These are phyloP conservation scores for Galemys pyrenaicus DNA, from an alignment of 2,113 vertebrate genomes.

Conservation along the genomic window DNA sequence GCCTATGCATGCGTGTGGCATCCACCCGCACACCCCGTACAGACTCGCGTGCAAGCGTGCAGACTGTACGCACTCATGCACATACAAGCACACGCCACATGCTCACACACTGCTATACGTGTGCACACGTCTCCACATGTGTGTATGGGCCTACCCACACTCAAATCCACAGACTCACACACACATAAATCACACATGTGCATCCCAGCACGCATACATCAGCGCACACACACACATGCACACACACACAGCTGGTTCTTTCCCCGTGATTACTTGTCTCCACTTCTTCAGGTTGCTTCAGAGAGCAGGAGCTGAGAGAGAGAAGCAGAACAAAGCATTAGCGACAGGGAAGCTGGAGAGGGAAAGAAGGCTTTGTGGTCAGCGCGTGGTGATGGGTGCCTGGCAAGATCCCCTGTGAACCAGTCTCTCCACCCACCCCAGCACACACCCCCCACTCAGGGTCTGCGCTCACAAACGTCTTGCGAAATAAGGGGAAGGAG, in stretches of 20 bases:
- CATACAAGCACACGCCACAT: neutral
- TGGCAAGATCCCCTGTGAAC: neutral
- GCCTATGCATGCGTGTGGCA: neutral
- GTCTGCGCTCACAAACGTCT: neutral
- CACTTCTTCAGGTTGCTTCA: neutral
- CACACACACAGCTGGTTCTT: neutral
- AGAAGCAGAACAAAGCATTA: neutral
- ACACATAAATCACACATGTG: no score
- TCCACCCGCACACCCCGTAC: no score
- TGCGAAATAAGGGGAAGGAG: neutral
- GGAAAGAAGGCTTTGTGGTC: neutral
- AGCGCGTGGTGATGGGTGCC: neutral
- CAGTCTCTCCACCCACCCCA: neutral
- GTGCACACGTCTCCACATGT: neutral
- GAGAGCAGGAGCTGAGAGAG: neutral
- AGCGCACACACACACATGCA: neutral
- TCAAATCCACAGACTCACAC: no score
- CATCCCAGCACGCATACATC: no score
- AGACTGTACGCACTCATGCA: neutral
- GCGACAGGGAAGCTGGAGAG: neutral
- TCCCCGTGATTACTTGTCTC: neutral
- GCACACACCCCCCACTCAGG: accelerated
- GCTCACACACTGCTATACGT: no score
- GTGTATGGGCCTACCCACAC: no score
- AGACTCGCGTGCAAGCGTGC: neutral